Evolutionary conservation across 2,888 invertebrate genomes (phyloP).

Genomic region (Pyrgus malvae): DNA sequence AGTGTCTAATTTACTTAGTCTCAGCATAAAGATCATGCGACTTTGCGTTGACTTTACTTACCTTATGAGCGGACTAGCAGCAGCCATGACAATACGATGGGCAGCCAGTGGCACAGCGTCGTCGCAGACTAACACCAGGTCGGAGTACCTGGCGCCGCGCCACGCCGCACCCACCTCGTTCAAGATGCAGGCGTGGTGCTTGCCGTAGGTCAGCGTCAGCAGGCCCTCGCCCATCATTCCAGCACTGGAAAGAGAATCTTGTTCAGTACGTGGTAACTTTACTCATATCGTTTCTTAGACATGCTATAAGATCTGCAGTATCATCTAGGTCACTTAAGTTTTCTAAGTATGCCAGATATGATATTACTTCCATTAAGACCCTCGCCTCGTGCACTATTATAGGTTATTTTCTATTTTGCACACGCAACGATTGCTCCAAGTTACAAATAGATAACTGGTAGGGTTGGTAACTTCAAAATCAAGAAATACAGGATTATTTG

Average conservation of each 20-base stretch:
- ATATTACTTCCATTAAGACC: too few relatives aligned
- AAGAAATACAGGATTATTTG: too few relatives aligned
- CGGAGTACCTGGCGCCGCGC: slow-evolving; percentile 92
- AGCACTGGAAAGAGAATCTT: slow-evolving; percentile 64
- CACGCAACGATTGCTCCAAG: too few relatives aligned
- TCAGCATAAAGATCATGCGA: too few relatives aligned
- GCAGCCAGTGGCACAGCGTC: slow-evolving; percentile 91
- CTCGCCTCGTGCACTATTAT: too few relatives aligned
- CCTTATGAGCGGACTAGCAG: slow-evolving; percentile 92
- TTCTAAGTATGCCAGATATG: too few relatives aligned
- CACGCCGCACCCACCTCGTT: slow-evolving; percentile 95
- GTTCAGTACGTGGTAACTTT: neutral
- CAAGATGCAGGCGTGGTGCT: slow-evolving; percentile 95
- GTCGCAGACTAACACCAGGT: slow-evolving; percentile 92
- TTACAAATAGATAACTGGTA: too few relatives aligned
- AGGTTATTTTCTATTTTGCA: too few relatives aligned
- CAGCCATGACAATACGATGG: slow-evolving; percentile 92
- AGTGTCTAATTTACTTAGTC: too few relatives aligned
- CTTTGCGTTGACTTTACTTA: too few relatives aligned
- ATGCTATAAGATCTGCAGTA: neutral
- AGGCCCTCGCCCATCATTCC: slow-evolving; percentile 86
- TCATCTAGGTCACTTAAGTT: too few relatives aligned
- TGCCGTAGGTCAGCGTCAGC: slow-evolving; percentile 95
- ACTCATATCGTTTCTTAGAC: neutral
- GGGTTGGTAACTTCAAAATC: too few relatives aligned